A percentile compares a stretch with the other conserved stretches of the same genome.
These are phyloP conservation scores for Pipistrellus kuhlii DNA, from an alignment of 2,797 vertebrate species.

Conservation along the genomic window DNA sequence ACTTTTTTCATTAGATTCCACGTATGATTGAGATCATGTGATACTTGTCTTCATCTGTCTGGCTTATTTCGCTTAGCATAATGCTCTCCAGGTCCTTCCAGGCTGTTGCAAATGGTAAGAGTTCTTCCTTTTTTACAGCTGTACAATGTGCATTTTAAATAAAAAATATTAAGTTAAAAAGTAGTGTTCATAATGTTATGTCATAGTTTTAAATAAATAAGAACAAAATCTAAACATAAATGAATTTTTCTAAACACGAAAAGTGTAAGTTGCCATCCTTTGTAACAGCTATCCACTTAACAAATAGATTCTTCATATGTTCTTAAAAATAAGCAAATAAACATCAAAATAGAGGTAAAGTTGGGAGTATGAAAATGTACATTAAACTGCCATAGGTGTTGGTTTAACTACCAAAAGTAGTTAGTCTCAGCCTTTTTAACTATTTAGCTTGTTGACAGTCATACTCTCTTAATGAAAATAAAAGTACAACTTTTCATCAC, in stretches of 20 bases:
- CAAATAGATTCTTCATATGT: neutral
- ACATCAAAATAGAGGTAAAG: neutral
- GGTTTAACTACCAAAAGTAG: neutral
- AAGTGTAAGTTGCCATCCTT: neutral
- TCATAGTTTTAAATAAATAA: neutral
- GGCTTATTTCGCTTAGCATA: no score
- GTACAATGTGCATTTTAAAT: neutral
- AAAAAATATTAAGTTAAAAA: neutral
- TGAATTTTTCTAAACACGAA: neutral
- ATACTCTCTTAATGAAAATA: neutral
- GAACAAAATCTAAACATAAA: neutral
- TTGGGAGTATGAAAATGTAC: neutral
- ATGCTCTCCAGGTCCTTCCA: no score
- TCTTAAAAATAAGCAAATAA: neutral
- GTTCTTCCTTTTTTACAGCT: no score
- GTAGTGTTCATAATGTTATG: neutral
- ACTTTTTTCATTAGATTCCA: no score
- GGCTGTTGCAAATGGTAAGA: no score
- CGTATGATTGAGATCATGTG: no score
- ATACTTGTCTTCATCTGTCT: no score
- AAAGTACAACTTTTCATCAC: constrained; percentile 2
- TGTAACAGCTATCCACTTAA: neutral
- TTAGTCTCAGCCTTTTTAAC: neutral
- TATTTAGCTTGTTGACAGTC: constrained; percentile 30
- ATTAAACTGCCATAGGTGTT: neutral